These are phyloP conservation scores for Lepidochitona cinerea DNA, from an alignment of 2,888 invertebrate species.

Conservation along the genomic window DNA sequence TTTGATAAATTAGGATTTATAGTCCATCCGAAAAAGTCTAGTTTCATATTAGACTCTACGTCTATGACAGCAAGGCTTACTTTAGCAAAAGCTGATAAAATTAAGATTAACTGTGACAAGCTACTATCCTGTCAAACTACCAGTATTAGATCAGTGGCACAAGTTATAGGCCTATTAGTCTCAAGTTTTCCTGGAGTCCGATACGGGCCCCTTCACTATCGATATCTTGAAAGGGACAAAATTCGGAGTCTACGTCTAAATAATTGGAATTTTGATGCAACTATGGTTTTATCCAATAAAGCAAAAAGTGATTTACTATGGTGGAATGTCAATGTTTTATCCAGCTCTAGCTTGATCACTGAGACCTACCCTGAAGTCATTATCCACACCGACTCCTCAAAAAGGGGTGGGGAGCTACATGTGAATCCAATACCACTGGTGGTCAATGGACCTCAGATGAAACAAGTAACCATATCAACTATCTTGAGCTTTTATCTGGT, in stretches of 20 bases:
- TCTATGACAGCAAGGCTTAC: slow-evolving; percentile 6
- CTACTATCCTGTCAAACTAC: not conserved
- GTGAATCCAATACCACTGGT: not conserved
- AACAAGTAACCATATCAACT: too few species aligned
- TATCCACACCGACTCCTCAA: slow-evolving; percentile 5
- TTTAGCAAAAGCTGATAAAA: not conserved
- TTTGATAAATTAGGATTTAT: not conserved
- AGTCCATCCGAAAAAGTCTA: slow-evolving; percentile 11
- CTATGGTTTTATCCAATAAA: not conserved
- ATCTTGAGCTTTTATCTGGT: too few species aligned
- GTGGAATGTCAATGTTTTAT: slow-evolving; percentile 4
- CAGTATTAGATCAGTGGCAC: not conserved
- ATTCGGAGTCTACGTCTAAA: not conserved
- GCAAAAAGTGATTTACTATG: slow-evolving; percentile 6
- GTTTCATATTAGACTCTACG: slow-evolving; percentile 10
- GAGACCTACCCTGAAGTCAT: not conserved
- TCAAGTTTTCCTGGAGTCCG: slow-evolving; percentile 8
- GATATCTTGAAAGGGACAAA: slow-evolving; percentile 8
- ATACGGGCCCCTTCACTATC: slow-evolving; percentile 11
- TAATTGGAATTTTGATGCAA: slow-evolving; percentile 7
- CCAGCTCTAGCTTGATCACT: not conserved
- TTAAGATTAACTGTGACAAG: too few species aligned
- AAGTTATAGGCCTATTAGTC: slow-evolving; percentile 1
- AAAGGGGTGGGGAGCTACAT: slow-evolving; percentile 9
- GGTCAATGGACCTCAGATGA: slow-evolving; percentile 8